These are phyloP conservation scores for Aspiorhynchus laticeps DNA, from an alignment of 2,113 vertebrate genomes.

Conservation along the genomic window DNA sequence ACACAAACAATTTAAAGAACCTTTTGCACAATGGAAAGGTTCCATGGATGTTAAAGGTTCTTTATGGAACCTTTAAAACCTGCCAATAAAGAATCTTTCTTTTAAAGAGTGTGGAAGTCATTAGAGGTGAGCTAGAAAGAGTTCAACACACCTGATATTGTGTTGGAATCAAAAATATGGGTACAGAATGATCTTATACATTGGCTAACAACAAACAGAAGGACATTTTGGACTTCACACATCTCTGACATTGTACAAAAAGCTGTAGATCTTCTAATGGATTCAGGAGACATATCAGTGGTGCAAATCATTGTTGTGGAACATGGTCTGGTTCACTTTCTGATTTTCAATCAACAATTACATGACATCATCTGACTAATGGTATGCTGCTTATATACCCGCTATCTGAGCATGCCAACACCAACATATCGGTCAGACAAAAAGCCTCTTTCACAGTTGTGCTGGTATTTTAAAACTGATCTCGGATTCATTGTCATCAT, in stretches of 20 bases:
- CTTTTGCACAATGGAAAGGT: too few relatives aligned
- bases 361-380: slow-evolving; percentile 5
- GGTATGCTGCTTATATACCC: not conserved
- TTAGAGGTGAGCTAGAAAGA: not conserved
- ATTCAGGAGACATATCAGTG: not conserved
- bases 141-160: not conserved
- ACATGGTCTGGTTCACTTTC: not conserved
- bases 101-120: not conserved
- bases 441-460: not conserved
- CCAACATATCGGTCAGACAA: not conserved
- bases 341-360: not conserved
- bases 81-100: not conserved
- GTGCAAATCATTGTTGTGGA: slow-evolving; percentile 2
- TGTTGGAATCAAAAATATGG: not conserved
- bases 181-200: not conserved
- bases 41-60: too few relatives aligned
- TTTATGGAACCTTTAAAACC: too few relatives aligned
- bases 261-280: not conserved
- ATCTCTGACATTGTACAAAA: not conserved
- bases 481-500: not conserved
- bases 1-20: too few relatives aligned
- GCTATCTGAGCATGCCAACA: not conserved
- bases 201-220: not conserved
- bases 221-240: not conserved
- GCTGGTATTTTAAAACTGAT: not conserved